Evolutionary conservation across 37 sponge, comb jelly and placozoan genomes (phyloP).

Genomic region (Halichondria panicea): DNA sequence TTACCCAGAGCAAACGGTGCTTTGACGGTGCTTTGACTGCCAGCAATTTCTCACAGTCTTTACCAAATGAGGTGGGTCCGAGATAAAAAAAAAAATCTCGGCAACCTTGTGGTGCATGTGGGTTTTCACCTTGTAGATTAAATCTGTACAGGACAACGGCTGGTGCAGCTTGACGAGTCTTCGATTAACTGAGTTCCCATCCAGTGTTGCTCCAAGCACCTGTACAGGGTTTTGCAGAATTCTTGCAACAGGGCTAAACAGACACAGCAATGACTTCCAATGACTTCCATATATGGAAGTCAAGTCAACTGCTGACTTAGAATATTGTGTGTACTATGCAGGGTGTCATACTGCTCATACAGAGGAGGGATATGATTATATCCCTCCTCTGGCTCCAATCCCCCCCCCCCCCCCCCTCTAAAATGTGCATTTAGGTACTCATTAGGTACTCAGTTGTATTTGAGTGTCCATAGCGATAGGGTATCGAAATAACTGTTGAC

Average conservation of each 20-base stretch:
- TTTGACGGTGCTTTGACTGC: conserved; percentile 7
- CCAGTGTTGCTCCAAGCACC: conserved; percentile 14
- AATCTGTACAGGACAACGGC: background rate
- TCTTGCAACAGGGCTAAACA: too few relatives aligned
- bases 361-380: too few relatives aligned
- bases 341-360: too few relatives aligned
- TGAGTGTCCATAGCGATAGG: too few relatives aligned
- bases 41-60: conserved; percentile 34
- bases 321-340: too few relatives aligned
- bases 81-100: conserved; percentile 17
- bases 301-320: too few relatives aligned
- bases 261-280: too few relatives aligned
- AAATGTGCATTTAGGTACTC: background rate
- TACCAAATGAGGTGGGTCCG: conserved; percentile 18
- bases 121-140: conserved; percentile 23
- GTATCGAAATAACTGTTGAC: too few relatives aligned
- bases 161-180: conserved; percentile 22
- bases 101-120: conserved; percentile 5
- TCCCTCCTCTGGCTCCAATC: too few relatives aligned
- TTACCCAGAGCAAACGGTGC: conserved; percentile 34
- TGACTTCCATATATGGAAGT: too few relatives aligned
- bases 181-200: conserved; percentile 27
- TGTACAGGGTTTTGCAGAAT: too few relatives aligned
- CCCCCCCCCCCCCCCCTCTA: too few relatives aligned
- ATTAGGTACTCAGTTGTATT: background rate